A percentile compares a stretch with the other conserved stretches of the same genome.
Conservation (phyloP, 92 coral and sea anemone species). For the Plumapathes pennacea region DNA sequence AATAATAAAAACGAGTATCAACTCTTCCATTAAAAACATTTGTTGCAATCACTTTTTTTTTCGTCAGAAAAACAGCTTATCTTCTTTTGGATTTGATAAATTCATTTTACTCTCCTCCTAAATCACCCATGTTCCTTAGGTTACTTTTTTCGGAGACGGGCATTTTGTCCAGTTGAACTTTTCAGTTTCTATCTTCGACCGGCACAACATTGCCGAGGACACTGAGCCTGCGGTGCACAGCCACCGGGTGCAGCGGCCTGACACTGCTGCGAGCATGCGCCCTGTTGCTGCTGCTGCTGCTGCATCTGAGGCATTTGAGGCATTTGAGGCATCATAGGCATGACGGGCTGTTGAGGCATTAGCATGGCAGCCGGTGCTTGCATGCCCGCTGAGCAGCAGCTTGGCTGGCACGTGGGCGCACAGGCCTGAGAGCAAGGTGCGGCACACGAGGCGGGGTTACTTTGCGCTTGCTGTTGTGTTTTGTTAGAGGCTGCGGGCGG, state of each 20-base stretch:
- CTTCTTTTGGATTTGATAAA: too few relatives aligned
- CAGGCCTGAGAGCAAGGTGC: slow-evolving; percentile 70
- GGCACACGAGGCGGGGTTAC: slow-evolving; percentile 39
- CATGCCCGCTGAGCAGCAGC: slow-evolving; percentile 60
- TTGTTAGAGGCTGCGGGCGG: slow-evolving; percentile 46
- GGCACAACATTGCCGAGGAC: slow-evolving; percentile 29
- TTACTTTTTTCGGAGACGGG: too few relatives aligned
- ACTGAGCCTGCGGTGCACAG: slow-evolving; percentile 56
- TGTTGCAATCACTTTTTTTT: too few relatives aligned
- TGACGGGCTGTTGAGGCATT: slow-evolving; percentile 22
- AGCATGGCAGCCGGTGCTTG: slow-evolving; percentile 19
- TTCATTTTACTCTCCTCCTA: too few relatives aligned
- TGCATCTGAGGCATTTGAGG: slow-evolving; percentile 40
- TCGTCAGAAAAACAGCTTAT: too few relatives aligned
- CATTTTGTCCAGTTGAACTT: too few relatives aligned
- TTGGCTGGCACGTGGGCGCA: slow-evolving; percentile 63
- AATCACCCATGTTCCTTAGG: too few relatives aligned
- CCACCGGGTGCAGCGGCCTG: slow-evolving; percentile 52
- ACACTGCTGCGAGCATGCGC: slow-evolving; percentile 44
- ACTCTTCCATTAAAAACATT: too few relatives aligned
- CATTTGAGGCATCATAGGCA: slow-evolving; percentile 29
- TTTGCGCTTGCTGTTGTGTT: slow-evolving; percentile 8
- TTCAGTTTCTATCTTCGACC: slow-evolving; percentile 24
- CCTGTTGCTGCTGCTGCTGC: slow-evolving; percentile 32
- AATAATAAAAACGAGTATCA: too few relatives aligned